Evolutionary conservation across 2,888 invertebrate genomes (phyloP).

Genomic region (Anodontia alba): DNA sequence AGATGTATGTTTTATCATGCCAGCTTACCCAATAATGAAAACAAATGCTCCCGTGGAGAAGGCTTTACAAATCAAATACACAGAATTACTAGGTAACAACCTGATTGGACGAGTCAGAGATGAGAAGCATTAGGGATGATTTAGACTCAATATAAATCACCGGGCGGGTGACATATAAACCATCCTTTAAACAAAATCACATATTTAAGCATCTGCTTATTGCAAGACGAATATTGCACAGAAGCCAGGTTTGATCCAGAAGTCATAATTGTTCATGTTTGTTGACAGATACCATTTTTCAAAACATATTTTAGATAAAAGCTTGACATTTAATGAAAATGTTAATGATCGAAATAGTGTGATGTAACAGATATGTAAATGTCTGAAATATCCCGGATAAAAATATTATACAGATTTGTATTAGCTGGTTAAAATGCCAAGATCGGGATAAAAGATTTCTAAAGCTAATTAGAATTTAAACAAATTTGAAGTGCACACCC

Average conservation of each 20-base stretch:
- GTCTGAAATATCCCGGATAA: not conserved
- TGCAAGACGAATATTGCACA: not conserved
- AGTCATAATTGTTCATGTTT: conserved; percentile 63
- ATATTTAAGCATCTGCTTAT: not conserved
- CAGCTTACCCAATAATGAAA: conserved; percentile 51
- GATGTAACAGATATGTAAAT: conserved; percentile 3
- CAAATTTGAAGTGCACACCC: conserved; percentile 6
- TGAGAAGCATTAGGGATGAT: not conserved
- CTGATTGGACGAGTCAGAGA: not conserved
- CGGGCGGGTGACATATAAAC: not conserved
- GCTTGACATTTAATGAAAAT: conserved; percentile 7
- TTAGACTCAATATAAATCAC: not conserved
- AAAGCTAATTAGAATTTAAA: conserved; percentile 11
- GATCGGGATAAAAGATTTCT: not conserved
- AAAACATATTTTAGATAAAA: conserved; percentile 59
- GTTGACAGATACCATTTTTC: conserved; percentile 55
- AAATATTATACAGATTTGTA: not conserved
- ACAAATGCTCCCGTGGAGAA: conserved; percentile 31
- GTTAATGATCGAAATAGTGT: conserved; percentile 8
- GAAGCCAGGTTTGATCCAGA: conserved; percentile 30
- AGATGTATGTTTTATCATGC: conserved; percentile 48
- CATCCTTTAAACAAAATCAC: not conserved
- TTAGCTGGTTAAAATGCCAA: not conserved
- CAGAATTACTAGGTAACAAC: not conserved
- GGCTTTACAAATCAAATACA: not conserved